These are phyloP conservation scores for Lithodes maja DNA, from an alignment of 2,888 invertebrate species.

Conservation along the genomic window DNA sequence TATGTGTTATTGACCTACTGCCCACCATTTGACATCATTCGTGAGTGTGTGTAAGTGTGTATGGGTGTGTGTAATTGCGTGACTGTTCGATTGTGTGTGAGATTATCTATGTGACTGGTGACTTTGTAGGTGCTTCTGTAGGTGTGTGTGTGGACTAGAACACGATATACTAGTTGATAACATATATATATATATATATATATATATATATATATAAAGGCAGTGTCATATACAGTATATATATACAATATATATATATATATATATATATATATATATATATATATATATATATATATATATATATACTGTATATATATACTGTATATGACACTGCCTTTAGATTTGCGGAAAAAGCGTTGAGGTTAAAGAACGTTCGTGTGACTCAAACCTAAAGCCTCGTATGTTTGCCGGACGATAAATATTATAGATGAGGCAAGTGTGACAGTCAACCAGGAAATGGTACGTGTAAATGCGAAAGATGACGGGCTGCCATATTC, in stretches of 20 bases:
- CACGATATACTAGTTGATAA: not conserved
- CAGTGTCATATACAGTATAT: constrained; percentile 10
- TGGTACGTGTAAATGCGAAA: no score
- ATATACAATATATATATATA: not conserved
- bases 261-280: not conserved
- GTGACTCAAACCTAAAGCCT: no score
- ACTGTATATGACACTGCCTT: no score
- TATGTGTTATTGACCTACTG: no score
- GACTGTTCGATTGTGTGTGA: not conserved
- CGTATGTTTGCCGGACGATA: no score
- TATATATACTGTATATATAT: constrained; percentile 5
- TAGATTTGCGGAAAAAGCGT: no score
- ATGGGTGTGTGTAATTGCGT: not conserved
- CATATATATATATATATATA: constrained; percentile 8
- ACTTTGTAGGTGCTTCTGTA: not conserved
- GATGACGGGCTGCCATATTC: no score
- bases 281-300: constrained; percentile 28
- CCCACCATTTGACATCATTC: no score
- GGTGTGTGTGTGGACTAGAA: not conserved
- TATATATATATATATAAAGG: not conserved
- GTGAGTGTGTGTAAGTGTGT: not conserved
- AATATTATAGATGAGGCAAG: no score
- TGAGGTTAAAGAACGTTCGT: no score
- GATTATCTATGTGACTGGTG: not conserved
- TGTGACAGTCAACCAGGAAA: no score